These are phyloP conservation scores for Microcebus ravelobensis DNA, from an alignment of 2,113 vertebrate species.

Conservation along the genomic window DNA sequence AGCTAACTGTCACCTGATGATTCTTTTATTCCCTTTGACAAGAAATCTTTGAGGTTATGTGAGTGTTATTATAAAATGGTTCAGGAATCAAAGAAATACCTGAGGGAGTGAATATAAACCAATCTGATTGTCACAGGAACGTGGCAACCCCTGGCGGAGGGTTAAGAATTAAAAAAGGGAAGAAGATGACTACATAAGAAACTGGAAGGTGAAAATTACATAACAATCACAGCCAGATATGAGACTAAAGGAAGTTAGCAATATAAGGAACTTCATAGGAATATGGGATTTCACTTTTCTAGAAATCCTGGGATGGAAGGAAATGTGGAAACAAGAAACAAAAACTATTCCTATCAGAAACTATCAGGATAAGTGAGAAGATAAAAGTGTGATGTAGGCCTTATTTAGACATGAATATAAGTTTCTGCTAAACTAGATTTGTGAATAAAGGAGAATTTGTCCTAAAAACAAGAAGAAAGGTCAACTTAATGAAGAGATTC, in stretches of 20 bases:
- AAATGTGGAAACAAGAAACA: no score
- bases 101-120: background rate
- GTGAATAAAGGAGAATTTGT: background rate
- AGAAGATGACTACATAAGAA: background rate
- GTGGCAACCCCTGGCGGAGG: background rate
- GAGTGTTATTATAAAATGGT: background rate
- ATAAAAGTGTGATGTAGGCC: background rate
- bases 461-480: background rate
- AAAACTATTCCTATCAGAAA: background rate
- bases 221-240: fast-evolving
- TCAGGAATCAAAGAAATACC: background rate
- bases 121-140: fast-evolving
- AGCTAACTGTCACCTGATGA: background rate
- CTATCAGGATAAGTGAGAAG: fast-evolving
- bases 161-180: background rate
- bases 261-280: background rate
- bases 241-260: background rate
- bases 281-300: background rate
- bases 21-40: background rate
- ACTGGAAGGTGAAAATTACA: background rate
- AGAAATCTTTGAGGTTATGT: background rate
- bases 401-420: fast-evolving
- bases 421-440: background rate
- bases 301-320: no score
- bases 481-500: background rate